Conservation (phyloP, 2,888 invertebrate genomes). For the Macaria notata region DNA sequence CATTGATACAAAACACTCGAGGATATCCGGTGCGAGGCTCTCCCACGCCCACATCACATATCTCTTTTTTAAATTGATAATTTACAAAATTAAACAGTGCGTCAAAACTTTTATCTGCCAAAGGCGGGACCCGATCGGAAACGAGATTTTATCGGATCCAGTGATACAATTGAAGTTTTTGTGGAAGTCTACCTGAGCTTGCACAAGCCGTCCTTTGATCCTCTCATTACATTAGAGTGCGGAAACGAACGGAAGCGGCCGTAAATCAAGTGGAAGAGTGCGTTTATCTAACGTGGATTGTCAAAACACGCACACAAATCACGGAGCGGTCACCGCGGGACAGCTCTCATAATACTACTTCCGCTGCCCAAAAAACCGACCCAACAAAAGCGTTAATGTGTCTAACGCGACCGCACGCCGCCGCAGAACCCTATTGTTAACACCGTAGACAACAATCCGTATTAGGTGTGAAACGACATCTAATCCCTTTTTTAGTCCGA, state of each 20-base stretch:
- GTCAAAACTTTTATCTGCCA: conserved; percentile 45
- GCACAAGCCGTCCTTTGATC: conserved; percentile 41
- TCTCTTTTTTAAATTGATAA: conserved; percentile 40
- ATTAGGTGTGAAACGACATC: conserved; percentile 59
- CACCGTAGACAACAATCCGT: conserved; percentile 38
- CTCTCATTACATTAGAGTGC: conserved; percentile 30
- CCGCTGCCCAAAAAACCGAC: conserved; percentile 54
- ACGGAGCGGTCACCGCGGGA: conserved; percentile 61
- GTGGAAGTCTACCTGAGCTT: conserved; percentile 46
- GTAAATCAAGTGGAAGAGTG: conserved; percentile 45
- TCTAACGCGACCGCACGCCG: conserved; percentile 50
- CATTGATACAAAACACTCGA: conserved; percentile 56
- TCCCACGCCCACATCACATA: conserved; percentile 65
- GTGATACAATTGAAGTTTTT: conserved; percentile 42
- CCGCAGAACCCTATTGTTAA: conserved; percentile 50
- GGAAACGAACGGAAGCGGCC: conserved; percentile 41
- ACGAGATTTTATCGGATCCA: conserved; percentile 53
- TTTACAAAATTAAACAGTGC: conserved; percentile 49
- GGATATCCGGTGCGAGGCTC: conserved; percentile 70
- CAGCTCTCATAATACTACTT: conserved; percentile 58
- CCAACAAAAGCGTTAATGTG: conserved; percentile 54
- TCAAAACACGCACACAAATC: conserved; percentile 68
- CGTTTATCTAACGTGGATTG: conserved; percentile 59
- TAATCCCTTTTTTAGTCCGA: conserved; percentile 49
- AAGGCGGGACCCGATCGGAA: conserved; percentile 43